Evolutionary conservation across 2,888 invertebrate species (phyloP), one percentile per base, ranked within the genome.

Genomic region (Tholera decimalis): DNA sequence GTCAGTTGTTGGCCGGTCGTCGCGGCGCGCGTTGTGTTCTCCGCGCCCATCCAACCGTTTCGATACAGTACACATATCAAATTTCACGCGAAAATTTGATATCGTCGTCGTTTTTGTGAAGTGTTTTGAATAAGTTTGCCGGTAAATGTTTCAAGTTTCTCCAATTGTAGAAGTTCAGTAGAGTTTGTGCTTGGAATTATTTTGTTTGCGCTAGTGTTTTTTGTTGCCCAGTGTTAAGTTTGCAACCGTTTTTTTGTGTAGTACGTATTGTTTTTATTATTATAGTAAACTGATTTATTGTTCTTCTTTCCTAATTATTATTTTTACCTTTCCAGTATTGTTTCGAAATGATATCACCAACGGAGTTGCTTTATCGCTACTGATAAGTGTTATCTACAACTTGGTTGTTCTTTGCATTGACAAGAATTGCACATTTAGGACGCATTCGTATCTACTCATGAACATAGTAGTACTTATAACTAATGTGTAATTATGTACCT

Each of bases 11-110:
- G 88, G 87, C 88, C 91, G 93, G 88, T 88, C 90, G 91, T 85
- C 90, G 91, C 83, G 88, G 83, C 82, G 91, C 79, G 88, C 85
- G 94, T 86, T 75, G 87, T 82, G 85, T 87, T 73, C 68, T 51
- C 60, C 68, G 79, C 70, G 76, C 75, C 77, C 80, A 79, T 73
- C 72, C 81, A 72, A 74, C 64, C 80, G 76, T 80, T 84, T 84
- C 86, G 86, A 89, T 85, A 85, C 87, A 85, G 91, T 90, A 92
- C 95, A 95, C 95, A 93, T 95, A 94, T 95, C 94, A 91, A 93
- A 93, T 95, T 95, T 95, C 92, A 92, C 92, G 92, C 86, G 91
- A 93, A 95, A 95, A 92, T 94, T 95, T 93, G 94, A 93, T 95
- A 94, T 93, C 78, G 95, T 95, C 87, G 95, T 95, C 91, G 86